Evolutionary conservation across 2,797 vertebrate genomes (phyloP), one percentile per base, ranked within the genome.

Genomic region (Chloroceryle amazona): DNA sequence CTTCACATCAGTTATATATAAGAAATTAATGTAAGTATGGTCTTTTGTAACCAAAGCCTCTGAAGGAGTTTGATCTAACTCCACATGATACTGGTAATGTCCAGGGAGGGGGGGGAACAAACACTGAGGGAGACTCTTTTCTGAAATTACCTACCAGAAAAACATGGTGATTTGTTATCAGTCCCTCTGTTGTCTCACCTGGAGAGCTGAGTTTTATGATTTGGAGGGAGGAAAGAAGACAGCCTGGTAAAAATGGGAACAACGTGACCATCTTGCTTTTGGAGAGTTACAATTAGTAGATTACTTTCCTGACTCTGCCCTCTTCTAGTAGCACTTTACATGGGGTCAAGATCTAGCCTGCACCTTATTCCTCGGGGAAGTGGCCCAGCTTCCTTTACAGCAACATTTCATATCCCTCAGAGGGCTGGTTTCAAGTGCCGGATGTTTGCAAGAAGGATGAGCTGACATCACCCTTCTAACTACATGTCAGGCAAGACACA

Each of bases 61-160:
- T 84, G 41, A 70, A 52, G 29, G 23, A 29, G 14, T 46, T 58
- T 79, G 10, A 26, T 55, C 9, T 21, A 57, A 68, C 26, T 75
- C 44, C 9, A 4, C 0, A 1, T 54, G 51, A 55, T 3, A 0
- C 16, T 72, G 21, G 26, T 31, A 61, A 13, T 20, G n/a, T 19
- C 20, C 21, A 10, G 37, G 37, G 37, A 10, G 37, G 35, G 35
- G 8, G 35, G 35, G 37, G 37, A 37, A 37, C 37, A 37, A 37
- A 37, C 37, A 37, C 9, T 41, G 39, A 46, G 13, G 33, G 21
- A 47, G 22, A 22, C 29, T 44, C 4, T 84, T 28, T 85, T 35
- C 41, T 55, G 46, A 81, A 85, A 37, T 66, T 33, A 11, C 47
- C 22, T 17, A 5, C 23, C 2, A 6, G 25, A n/a, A 65, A 70